Evolutionary conservation across 2,113 vertebrate genomes (phyloP), one percentile per base, ranked within the genome.

Genomic region (Chunga burmeisteri): DNA sequence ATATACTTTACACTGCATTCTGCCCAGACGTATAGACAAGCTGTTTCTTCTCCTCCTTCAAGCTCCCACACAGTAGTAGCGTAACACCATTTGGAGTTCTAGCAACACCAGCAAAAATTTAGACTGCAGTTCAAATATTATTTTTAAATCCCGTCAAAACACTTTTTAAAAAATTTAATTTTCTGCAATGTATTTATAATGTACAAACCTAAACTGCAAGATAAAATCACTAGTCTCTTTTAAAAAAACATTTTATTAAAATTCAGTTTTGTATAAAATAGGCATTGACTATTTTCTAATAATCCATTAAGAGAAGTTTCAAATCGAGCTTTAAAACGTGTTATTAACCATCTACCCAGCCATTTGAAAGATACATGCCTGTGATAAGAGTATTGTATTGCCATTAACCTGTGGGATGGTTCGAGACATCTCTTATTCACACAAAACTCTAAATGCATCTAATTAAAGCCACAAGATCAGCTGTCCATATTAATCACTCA

Each of bases 401-500:
- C 93, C 80, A 97, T 97, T 97, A 98, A 97, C 95, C 84, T n/a
- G 91, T 67, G 93, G 91, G 85, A 96, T 42, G 93, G 95, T 70
- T 96, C 65, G 53, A 98, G 93, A 97, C 86, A 91, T 92, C 81
- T 92, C 96, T 97, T 97, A 96, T 27, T 97, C 96, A 96, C 88
- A 97, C 81, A 92, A 95, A 96, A 89, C 95, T 94, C 96, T 96
- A 98, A 98, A 98, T 50, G 88, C 89, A 97, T 89, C 96, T 93
- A 88, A 97, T 97, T 97, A 98, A 97, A 97, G 96, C 55, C 90
- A 95, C 81, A 20, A 88, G 86, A 97, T 95, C 96, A 98, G 96
- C 95, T 97, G 96, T 98, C 97, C 96, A 80, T 96, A 97, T 97
- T 98, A 98, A 98, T 97, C 96, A 97, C 87, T 97, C 94, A 97